Evolutionary conservation across 2,113 vertebrate genomes (phyloP).

Genomic region (Alethe castanea): DNA sequence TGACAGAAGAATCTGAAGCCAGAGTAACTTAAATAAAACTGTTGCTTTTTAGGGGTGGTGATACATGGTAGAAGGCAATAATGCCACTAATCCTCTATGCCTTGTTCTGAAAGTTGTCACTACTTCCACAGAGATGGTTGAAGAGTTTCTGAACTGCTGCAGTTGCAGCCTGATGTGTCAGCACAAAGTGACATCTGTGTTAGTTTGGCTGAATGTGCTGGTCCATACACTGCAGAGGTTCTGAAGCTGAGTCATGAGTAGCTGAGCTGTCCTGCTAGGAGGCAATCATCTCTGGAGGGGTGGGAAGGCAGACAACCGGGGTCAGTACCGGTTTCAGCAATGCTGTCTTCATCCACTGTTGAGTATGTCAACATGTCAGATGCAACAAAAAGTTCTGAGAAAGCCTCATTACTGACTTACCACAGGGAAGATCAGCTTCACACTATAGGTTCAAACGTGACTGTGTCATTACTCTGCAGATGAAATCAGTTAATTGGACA

Average conservation of each 20-base stretch:
- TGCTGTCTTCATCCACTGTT: neutral
- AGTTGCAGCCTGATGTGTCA: neutral
- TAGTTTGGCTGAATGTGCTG: neutral
- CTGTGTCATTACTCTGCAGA: neutral
- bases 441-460: neutral
- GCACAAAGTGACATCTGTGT: neutral
- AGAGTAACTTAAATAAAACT: neutral
- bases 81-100: neutral
- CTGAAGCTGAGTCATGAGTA: conserved; percentile 6
- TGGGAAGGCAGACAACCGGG: neutral
- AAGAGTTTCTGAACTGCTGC: neutral
- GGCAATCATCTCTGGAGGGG: neutral
- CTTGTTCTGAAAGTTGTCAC: neutral
- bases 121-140: neutral
- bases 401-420: neutral
- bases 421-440: neutral
- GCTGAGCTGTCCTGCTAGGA: conserved; percentile 32
- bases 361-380: neutral
- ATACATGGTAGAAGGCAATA: neutral
- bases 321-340: neutral
- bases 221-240: neutral
- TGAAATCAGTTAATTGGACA: neutral
- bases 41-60: neutral
- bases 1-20: neutral
- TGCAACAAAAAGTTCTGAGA: neutral